Percentiles rank a stretch among this genome's conserved stretches.
Evolutionary conservation across 2,113 vertebrate species (phyloP).

Genomic region (Clarias gariepinus): DNA sequence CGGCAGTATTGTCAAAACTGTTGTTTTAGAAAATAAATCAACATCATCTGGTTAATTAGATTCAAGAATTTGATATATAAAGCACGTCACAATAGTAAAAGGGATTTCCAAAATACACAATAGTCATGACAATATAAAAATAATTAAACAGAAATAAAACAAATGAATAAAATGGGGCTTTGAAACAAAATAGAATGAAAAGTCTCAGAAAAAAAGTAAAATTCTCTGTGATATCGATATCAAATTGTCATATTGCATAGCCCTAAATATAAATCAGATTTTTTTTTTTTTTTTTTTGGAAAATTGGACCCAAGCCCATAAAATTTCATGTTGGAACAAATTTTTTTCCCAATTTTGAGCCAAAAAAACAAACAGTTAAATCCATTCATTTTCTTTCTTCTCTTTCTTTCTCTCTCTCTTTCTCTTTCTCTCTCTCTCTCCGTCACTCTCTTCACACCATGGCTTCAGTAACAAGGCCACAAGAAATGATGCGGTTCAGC

Average conservation of each 20-base stretch:
- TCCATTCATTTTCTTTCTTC: slow-evolving; percentile 8
- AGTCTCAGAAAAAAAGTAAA: neutral
- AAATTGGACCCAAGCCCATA: neutral
- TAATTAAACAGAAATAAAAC: neutral
- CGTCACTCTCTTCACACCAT: slow-evolving; percentile 31
- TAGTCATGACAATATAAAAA: neutral
- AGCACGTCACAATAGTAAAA: neutral
- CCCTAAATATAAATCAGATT: neutral
- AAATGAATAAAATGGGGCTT: neutral
- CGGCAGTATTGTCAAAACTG: neutral
- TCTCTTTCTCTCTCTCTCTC: slow-evolving; percentile 1
- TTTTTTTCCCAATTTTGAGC: neutral
- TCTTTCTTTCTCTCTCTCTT: neutral
- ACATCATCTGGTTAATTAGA: neutral
- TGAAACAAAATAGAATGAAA: neutral
- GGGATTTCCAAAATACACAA: neutral
- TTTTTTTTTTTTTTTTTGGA: neutral
- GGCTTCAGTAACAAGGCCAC: slow-evolving; percentile 48
- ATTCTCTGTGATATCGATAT: neutral
- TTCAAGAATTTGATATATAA: neutral
- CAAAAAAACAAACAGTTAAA: neutral
- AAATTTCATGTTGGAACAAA: neutral
- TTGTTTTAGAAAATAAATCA: neutral
- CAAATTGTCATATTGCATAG: neutral
- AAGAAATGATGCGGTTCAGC: slow-evolving; percentile 53